Percentiles rank a stretch among this genome's conserved stretches.
These are phyloP conservation scores for Dunckerocampus dactyliophorus DNA, from an alignment of 2,113 vertebrate genomes.

Conservation along the genomic window DNA sequence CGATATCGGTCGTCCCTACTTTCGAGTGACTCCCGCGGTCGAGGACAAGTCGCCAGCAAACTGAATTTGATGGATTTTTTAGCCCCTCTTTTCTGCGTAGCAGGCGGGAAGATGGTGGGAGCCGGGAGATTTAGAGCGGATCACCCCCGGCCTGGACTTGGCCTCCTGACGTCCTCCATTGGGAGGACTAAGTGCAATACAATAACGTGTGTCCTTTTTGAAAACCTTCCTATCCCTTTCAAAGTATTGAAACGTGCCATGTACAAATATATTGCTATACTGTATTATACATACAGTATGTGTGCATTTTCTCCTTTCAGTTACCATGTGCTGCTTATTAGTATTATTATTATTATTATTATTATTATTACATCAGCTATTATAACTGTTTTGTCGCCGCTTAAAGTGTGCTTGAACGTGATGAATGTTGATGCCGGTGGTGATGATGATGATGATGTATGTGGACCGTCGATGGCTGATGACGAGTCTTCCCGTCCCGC, in stretches of 20 bases:
- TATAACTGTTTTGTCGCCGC: constrained; percentile 45
- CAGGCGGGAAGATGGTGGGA: too few species aligned
- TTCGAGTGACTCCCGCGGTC: too few species aligned
- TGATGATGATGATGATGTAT: constrained; percentile 74
- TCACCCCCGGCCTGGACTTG: too few species aligned
- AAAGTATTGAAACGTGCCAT: constrained; percentile 61
- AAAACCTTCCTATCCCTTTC: constrained; percentile 70
- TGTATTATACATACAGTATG: constrained; percentile 55
- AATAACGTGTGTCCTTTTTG: constrained; percentile 54
- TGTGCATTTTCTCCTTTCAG: constrained; percentile 69
- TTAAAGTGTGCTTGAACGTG: constrained; percentile 50
- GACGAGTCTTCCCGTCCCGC: constrained; percentile 60
- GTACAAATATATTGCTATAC: constrained; percentile 76
- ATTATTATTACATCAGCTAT: constrained; percentile 23
- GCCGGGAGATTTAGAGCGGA: too few species aligned
- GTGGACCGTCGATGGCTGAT: constrained; percentile 36
- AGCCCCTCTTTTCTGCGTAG: too few species aligned
- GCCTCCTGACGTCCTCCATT: constrained; percentile 3
- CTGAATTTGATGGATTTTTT: too few species aligned
- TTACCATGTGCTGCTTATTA: constrained; percentile 89
- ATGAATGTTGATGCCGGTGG: constrained; percentile 68
- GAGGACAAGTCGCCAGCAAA: too few species aligned
- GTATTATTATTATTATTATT: too few species aligned
- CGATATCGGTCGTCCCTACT: too few species aligned
- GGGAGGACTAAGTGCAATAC: constrained; percentile 87